A percentile compares a stretch with the other conserved stretches of the same genome.
phyloP scores from a whole-genome alignment of 2,113 vertebrate genomes.

The Cyanoramphus novaezelandiae region DNA sequence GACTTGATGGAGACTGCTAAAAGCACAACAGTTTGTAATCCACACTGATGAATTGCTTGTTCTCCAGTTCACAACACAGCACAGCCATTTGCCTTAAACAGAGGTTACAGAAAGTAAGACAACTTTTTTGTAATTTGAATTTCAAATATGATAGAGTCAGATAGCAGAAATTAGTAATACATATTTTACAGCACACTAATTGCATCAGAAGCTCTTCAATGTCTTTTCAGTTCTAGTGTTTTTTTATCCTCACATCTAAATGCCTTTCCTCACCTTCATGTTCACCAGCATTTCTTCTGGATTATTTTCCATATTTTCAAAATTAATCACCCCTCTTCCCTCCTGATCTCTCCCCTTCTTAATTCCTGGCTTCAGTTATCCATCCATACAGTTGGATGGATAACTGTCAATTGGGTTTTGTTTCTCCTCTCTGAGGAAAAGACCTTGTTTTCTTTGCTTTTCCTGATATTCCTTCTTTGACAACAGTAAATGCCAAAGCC shows the following conservation, averaged over 20 bases:
- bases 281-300: not conserved
- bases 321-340: not conserved
- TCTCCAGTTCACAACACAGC: rapidly evolving
- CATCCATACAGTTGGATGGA: not conserved
- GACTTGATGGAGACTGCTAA: not conserved
- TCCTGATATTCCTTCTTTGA: not conserved
- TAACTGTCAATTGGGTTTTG: not conserved
- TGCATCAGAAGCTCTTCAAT: not conserved
- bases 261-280: not conserved
- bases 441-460: not conserved
- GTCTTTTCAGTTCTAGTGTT: not conserved
- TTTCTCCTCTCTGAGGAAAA: not conserved
- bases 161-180: not conserved
- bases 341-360: not conserved
- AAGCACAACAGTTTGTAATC: not conserved
- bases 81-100: not conserved
- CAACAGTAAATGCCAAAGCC: not conserved
- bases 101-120: not conserved
- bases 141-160: not conserved
- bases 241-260: not conserved
- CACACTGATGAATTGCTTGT: not conserved
- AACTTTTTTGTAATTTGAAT: not conserved
- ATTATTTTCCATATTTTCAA: not conserved
- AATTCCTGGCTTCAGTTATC: not conserved
- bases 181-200: not conserved